These are phyloP conservation scores for Vulpes lagopus DNA, from an alignment of 2,113 vertebrate species.

Conservation along the genomic window DNA sequence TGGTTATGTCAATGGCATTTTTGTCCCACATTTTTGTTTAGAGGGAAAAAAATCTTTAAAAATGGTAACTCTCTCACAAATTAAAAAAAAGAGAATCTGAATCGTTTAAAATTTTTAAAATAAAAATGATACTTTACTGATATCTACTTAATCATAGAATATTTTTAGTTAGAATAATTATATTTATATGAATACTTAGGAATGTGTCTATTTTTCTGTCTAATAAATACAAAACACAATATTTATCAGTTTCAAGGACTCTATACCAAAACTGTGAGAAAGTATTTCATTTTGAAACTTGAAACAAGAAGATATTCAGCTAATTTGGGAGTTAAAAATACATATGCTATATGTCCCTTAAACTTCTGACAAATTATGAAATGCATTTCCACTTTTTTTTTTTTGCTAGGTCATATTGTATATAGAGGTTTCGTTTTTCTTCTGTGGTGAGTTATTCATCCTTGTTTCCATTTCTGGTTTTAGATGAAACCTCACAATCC, in stretches of 20 bases:
- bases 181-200: slow-evolving; percentile 60
- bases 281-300: slow-evolving; percentile 66
- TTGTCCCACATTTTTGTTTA: slow-evolving; percentile 41
- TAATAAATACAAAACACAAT: slow-evolving; percentile 61
- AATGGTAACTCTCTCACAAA: neutral
- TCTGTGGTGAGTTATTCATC: slow-evolving; percentile 55
- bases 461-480: slow-evolving; percentile 75
- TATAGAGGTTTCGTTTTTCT: slow-evolving; percentile 61
- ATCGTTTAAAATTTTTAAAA: neutral
- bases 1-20: slow-evolving; percentile 57
- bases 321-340: slow-evolving; percentile 35
- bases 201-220: slow-evolving; percentile 58
- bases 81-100: neutral
- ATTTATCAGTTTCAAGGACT: slow-evolving; percentile 55
- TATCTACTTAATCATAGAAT: slow-evolving; percentile 1
- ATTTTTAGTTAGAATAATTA: slow-evolving; percentile 68
- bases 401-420: neutral
- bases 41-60: slow-evolving; percentile 52
- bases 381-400: slow-evolving; percentile 36
- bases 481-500: slow-evolving; percentile 61
- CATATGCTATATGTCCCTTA: neutral
- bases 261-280: slow-evolving; percentile 58
- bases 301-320: slow-evolving; percentile 65
- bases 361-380: slow-evolving; percentile 43
- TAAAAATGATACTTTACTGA: neutral